These are phyloP conservation scores for Anoplius nigerrimus DNA, from an alignment of 2,888 invertebrate genomes.

Conservation along the genomic window DNA sequence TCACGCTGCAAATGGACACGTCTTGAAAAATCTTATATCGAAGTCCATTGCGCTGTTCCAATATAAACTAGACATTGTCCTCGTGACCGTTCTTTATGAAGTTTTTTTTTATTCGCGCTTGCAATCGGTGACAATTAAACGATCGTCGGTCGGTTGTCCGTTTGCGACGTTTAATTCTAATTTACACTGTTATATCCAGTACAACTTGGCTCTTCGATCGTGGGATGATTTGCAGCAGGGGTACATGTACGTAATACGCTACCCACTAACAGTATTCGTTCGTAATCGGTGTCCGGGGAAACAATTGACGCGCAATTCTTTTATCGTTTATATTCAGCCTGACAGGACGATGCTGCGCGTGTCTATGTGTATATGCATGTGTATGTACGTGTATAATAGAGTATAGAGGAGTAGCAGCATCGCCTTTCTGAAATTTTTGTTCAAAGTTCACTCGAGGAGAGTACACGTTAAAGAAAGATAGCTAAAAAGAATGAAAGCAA, in stretches of 20 bases:
- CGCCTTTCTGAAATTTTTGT: slow-evolving; percentile 30
- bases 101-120: neutral
- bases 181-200: slow-evolving; percentile 33
- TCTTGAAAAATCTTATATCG: neutral
- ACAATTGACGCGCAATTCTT: slow-evolving; percentile 40
- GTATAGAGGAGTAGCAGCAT: slow-evolving; percentile 41
- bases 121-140: too few relatives aligned
- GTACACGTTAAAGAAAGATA: slow-evolving; percentile 35
- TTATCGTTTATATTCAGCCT: slow-evolving; percentile 26
- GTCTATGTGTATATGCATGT: slow-evolving; percentile 20
- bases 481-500: too few relatives aligned
- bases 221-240: slow-evolving; percentile 33
- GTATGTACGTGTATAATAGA: slow-evolving; percentile 27
- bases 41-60: too few relatives aligned
- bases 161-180: slow-evolving; percentile 30
- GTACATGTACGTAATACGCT: slow-evolving; percentile 24
- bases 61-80: too few relatives aligned
- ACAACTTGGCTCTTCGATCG: slow-evolving; percentile 20
- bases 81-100: neutral
- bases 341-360: slow-evolving; percentile 35
- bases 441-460: slow-evolving; percentile 53
- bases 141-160: slow-evolving; percentile 7
- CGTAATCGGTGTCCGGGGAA: slow-evolving; percentile 30
- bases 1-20: slow-evolving; percentile 25
- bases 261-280: slow-evolving; percentile 38